phyloP scores from a whole-genome alignment of 1,140 invertebrate genomes.

The Diuraphis noxia region DNA sequence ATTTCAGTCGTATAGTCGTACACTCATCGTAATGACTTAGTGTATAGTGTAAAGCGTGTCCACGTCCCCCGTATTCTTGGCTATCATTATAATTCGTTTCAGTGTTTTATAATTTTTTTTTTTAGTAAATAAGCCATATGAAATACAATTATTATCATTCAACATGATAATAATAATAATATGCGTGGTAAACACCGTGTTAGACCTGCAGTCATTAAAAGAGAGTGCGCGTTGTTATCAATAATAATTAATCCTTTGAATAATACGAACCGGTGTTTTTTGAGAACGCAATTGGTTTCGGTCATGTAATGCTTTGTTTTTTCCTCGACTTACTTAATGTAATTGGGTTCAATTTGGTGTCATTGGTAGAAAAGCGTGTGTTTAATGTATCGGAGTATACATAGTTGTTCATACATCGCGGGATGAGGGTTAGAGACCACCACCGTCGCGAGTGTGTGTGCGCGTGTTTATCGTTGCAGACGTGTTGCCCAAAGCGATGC shows the following conservation, averaged over 20 bases:
- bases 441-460: background rate
- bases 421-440: constrained; percentile 23
- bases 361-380: background rate
- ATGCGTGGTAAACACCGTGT: background rate
- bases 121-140: background rate
- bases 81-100: background rate
- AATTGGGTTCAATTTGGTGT: constrained; percentile 8
- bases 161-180: background rate
- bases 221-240: background rate
- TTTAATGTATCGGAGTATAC: background rate
- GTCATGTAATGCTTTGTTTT: background rate
- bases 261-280: background rate
- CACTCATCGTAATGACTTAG: background rate
- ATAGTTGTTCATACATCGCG: background rate
- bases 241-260: background rate
- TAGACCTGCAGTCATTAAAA: background rate
- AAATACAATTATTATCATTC: background rate
- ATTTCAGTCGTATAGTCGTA: background rate
- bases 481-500: constrained; percentile 45
- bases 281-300: constrained; percentile 3
- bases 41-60: background rate
- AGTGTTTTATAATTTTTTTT: background rate
- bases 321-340: background rate
- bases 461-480: constrained; percentile 40
- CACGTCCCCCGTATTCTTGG: background rate